Evolutionary conservation across 2,888 invertebrate species (phyloP), one percentile per base, ranked within the genome.

Genomic region (Camponotus fellah): DNA sequence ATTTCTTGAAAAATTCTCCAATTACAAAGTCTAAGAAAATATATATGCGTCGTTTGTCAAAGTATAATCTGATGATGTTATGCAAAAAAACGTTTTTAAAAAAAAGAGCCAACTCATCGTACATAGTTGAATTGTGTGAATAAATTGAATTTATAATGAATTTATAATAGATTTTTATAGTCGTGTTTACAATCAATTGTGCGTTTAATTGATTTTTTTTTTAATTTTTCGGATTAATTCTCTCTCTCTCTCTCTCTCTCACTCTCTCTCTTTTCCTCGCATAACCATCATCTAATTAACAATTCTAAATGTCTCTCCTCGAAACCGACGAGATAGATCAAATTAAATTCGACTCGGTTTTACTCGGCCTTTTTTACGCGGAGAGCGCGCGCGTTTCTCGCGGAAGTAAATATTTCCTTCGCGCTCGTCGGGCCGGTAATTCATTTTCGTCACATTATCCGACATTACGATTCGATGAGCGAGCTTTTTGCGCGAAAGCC

Each of bases 401-500:
- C 71, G 46, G 64, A 80, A 71, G 80, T 83, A 80, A 83, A 83
- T 83, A 71, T 83, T 80, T 81, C 46, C 80, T 43, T 71, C 68
- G 58, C 49, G 65, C 43, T 62, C 40, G 68, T 53, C 66, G 79
- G 26, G n/a, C 40, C 49, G 53, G 17, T 65, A 71, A 83, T 83
- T 83, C 80, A 83, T 72, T 83, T 71, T 80, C 64, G 53, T 80
- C 62, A 49, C 43, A 58, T 72, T 34, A 62, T 68, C 71, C 64
- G 64, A 64, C 60, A 60, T 79, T 69, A 69, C 32, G 60, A 69
- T 80, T 80, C 79, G 26, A 71, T 26, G 46, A 62, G 17, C 17
- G 60, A 60, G 71, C 60, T 80, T 80, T 80, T 71, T n/a, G 49
- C 46, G 60, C 12, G 12, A 81, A 82, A 74, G 37, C 49, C 74